phyloP scores from a whole-genome alignment of 2,797 vertebrate species.

The Podarcis lilfordi region DNA sequence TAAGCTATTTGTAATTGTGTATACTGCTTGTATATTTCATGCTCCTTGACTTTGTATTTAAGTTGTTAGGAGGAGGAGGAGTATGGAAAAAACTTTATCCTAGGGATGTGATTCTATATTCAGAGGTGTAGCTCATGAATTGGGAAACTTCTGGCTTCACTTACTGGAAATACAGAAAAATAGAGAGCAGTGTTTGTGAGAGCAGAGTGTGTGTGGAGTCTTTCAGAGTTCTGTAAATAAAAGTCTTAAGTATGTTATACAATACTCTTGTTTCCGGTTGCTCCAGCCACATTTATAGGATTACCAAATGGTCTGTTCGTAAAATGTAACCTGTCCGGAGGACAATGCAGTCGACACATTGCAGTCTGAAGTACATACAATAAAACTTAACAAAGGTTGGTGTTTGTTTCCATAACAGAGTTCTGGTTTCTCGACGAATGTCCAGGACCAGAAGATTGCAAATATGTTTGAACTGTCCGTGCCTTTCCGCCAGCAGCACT shows the following conservation, averaged over 20 bases:
- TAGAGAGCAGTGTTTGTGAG: neutral
- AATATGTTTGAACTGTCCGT: conserved; percentile 99
- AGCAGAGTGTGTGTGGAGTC: neutral
- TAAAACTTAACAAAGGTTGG: neutral
- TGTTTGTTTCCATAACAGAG: conserved; percentile 80
- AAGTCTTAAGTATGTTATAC: neutral
- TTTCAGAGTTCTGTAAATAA: neutral
- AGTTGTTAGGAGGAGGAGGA: neutral
- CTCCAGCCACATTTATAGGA: neutral
- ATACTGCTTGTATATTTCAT: neutral
- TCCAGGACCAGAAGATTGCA: conserved; percentile 98
- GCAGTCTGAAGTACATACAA: neutral
- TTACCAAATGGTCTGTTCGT: neutral
- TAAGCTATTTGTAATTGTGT: neutral
- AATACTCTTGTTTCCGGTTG: neutral
- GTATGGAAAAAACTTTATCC: neutral
- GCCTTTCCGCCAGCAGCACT: conserved; percentile 97
- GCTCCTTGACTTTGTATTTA: neutral
- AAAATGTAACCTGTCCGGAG: neutral
- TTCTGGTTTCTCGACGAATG: conserved; percentile 96
- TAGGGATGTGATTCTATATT: neutral
- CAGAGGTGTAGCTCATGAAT: neutral
- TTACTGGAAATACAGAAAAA: neutral
- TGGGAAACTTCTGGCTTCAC: neutral
- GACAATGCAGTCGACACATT: neutral